These are phyloP conservation scores for Coelopa frigida DNA, from an alignment of 1,140 invertebrate species.

Conservation along the genomic window DNA sequence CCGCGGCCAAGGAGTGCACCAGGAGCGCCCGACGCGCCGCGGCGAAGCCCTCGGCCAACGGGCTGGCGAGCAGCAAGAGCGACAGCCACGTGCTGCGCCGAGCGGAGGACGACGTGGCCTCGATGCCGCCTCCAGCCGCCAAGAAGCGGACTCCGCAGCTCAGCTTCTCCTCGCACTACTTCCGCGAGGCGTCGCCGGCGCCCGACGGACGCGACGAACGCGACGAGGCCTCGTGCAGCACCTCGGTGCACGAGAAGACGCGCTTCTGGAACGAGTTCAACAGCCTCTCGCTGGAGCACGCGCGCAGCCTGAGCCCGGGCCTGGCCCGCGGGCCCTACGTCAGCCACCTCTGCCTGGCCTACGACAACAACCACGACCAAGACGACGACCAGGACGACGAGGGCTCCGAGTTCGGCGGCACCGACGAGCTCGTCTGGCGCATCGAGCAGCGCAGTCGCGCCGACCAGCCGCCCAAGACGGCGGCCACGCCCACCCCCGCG, in stretches of 20 bases:
- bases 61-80: slow-evolving; percentile 28
- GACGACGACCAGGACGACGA: no score
- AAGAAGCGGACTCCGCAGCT: slow-evolving; percentile 41
- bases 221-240: neutral
- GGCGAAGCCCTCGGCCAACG: slow-evolving; percentile 6
- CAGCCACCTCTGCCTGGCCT: slow-evolving; percentile 19
- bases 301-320: slow-evolving; percentile 4
- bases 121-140: slow-evolving; percentile 25
- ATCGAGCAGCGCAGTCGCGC: slow-evolving; percentile 22
- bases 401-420: slow-evolving; percentile 31
- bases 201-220: neutral
- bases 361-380: slow-evolving; percentile 20
- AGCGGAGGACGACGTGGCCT: slow-evolving; percentile 31
- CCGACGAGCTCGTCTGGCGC: slow-evolving; percentile 37
- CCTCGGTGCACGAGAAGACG: slow-evolving; percentile 27
- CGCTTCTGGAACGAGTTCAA: slow-evolving; percentile 39
- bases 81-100: slow-evolving; percentile 25
- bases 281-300: no score
- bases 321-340: no score
- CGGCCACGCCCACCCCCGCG: neutral
- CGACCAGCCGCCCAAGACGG: no score
- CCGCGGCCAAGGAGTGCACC: slow-evolving; percentile 21
- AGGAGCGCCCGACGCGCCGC: slow-evolving; percentile 21
- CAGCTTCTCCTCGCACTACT: no score
- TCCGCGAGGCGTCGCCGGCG: neutral